Conservation (phyloP, 2,113 vertebrate genomes). For the cat (Felis catus) region DNA sequence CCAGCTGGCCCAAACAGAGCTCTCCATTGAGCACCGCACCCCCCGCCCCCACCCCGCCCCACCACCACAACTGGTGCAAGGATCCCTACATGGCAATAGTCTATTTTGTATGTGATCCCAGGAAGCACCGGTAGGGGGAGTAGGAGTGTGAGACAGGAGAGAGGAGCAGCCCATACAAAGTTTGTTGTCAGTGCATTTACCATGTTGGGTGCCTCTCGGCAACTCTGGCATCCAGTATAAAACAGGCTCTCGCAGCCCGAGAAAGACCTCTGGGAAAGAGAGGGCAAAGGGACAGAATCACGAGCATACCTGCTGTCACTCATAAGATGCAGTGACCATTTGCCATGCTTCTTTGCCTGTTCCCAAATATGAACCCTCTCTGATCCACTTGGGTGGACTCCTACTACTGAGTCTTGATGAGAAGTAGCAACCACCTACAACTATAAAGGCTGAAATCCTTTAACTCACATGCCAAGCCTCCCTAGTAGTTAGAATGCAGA, state of each 20-base stretch:
- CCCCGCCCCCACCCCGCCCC: neutral
- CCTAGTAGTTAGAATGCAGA: neutral
- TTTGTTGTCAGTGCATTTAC: neutral
- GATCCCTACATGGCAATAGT: neutral
- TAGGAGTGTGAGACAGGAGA: neutral
- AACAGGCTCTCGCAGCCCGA: neutral
- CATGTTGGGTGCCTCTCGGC: neutral
- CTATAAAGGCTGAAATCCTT: neutral
- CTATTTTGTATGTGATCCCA: neutral
- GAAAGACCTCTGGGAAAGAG: neutral
- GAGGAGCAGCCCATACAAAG: neutral
- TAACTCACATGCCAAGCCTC: neutral
- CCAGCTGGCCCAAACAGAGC: neutral
- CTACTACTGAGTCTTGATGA: neutral
- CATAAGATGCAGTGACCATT: neutral
- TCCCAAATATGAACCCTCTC: neutral
- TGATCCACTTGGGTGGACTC: neutral
- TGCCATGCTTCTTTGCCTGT: neutral
- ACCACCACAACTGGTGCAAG: neutral
- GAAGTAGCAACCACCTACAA: neutral
- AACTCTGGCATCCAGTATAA: neutral
- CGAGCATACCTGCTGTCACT: neutral
- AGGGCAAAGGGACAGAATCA: fast-evolving
- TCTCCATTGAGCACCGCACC: neutral
- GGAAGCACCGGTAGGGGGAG: neutral